phyloP scores from a whole-genome alignment of 2,797 vertebrate species.

The Sebastes miniatus region DNA sequence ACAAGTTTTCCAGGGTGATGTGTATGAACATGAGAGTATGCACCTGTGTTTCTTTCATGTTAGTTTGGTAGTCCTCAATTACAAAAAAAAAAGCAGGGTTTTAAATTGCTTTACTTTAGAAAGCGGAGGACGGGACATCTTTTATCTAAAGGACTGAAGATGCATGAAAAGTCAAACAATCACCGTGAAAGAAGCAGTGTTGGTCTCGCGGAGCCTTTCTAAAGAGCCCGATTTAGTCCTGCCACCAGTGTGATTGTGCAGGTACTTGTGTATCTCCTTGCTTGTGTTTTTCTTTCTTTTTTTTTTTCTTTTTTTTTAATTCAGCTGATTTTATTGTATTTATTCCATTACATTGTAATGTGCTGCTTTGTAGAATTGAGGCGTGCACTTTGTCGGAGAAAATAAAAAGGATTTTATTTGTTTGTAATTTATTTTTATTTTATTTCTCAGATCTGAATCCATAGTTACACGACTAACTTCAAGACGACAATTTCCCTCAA shows the following conservation, averaged over 20 bases:
- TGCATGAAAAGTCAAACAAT: conserved; percentile 49
- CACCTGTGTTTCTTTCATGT: conserved; percentile 70
- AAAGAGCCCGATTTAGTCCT: conserved; percentile 74
- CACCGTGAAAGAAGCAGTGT: conserved; percentile 22
- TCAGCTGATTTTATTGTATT: conserved; percentile 88
- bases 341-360: conserved; percentile 91
- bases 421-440: conserved; percentile 76
- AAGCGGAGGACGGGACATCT: conserved; percentile 18
- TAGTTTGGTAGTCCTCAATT: conserved; percentile 64
- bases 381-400: conserved; percentile 88
- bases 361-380: conserved; percentile 92
- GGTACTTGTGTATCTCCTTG: conserved; percentile 80
- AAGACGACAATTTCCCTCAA: neutral
- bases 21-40: conserved; percentile 73
- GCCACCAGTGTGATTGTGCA: conserved; percentile 82
- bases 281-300: conserved; percentile 75
- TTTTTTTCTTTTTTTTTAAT: conserved; percentile 61
- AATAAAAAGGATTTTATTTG: conserved; percentile 85
- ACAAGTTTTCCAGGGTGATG: conserved; percentile 77
- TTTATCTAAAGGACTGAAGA: conserved; percentile 28
- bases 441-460: conserved; percentile 75
- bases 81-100: conserved; percentile 55
- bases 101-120: conserved; percentile 62
- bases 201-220: conserved; percentile 63
- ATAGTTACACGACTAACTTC: conserved; percentile 8